Base-by-base conservation (phyloP, 1,140 invertebrate species). In the Camponotus vicinus region DNA sequence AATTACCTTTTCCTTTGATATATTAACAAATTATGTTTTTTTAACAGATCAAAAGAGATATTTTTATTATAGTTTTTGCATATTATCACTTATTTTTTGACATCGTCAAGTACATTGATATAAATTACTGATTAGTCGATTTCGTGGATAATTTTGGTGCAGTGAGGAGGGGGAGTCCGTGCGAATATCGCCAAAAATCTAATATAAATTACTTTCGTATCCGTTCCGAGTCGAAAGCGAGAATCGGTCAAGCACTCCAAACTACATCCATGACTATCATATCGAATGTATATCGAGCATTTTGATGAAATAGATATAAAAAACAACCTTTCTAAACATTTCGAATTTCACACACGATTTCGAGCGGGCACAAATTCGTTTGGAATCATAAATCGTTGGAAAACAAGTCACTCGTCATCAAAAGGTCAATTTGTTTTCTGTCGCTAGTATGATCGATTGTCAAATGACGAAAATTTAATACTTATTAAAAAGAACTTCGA, bases 121-220 rank as follows among this genome's bases (percentile, higher is more conserved):
- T 11, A 21, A 37, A 21, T 8, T 59, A 88, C 86, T 59, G 83
- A 79, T 66, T 61, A 27, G 75, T 78, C 87, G 87, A 91, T 91
- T 91, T 91, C 90, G 87, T 59, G 85, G 76, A 91, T 73, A 80
- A 76, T 71, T 86, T 27, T 59, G 34, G 52, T 87, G 61, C 87
- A 90, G 89, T 11, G 13, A 3, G 7, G 40, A 8, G 45, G 49
- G 49, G 15, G 49, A 18, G 86, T 90, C 89, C 89, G 89, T 90
- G 89, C 89, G 89, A 90, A 90, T 90, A 88, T 90, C 89, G 89
- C 78, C 49, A 86, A 90, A 90, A 90, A 82, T 85, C 89, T 82
- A 90, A 76, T 90, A 86, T 86, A 90, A 88, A 90, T 84, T 69
- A 77, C 89, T 86, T 84, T 86, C 86, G 80, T 85, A 77, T 37